Evolutionary conservation across 2,797 vertebrate species (phyloP).

Genomic region (Synanceia verrucosa): DNA sequence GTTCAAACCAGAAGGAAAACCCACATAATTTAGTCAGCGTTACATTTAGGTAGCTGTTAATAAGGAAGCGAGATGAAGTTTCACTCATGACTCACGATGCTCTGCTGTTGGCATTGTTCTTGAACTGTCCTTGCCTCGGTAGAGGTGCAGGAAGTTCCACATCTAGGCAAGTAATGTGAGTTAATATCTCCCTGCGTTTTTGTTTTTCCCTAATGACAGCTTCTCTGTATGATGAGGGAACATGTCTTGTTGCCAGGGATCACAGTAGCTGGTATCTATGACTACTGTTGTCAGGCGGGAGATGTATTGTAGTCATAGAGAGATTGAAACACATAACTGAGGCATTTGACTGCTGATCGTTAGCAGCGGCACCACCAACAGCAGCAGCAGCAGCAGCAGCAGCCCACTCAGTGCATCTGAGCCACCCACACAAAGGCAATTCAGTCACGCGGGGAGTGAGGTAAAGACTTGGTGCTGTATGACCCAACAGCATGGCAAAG

Average conservation of each 20-base stretch:
- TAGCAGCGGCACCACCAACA: conserved; percentile 48
- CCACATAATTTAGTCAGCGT: not conserved
- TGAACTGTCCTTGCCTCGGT: not conserved
- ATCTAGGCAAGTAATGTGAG: not conserved
- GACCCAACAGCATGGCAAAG: conserved; percentile 80
- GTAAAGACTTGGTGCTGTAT: conserved; percentile 79
- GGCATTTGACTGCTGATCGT: conserved; percentile 75
- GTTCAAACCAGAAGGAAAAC: not conserved
- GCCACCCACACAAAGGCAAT: conserved; percentile 81
- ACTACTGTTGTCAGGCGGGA: conserved; percentile 68
- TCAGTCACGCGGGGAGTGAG: conserved; percentile 81
- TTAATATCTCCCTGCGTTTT: conserved; percentile 1
- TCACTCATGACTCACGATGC: not conserved
- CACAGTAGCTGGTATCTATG: conserved; percentile 64
- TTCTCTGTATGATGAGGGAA: conserved; percentile 24
- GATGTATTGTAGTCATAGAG: conserved; percentile 63
- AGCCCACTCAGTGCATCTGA: conserved; percentile 78
- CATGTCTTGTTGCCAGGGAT: conserved; percentile 40
- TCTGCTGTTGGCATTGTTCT: not conserved
- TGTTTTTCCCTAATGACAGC: not conserved
- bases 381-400: conserved; percentile 46
- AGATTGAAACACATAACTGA: conserved; percentile 69
- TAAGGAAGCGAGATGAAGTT: not conserved
- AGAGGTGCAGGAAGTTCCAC: not conserved
- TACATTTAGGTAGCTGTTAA: not conserved